Base-by-base conservation (phyloP, 2,113 vertebrate genomes). In the Tor tambroides region DNA sequence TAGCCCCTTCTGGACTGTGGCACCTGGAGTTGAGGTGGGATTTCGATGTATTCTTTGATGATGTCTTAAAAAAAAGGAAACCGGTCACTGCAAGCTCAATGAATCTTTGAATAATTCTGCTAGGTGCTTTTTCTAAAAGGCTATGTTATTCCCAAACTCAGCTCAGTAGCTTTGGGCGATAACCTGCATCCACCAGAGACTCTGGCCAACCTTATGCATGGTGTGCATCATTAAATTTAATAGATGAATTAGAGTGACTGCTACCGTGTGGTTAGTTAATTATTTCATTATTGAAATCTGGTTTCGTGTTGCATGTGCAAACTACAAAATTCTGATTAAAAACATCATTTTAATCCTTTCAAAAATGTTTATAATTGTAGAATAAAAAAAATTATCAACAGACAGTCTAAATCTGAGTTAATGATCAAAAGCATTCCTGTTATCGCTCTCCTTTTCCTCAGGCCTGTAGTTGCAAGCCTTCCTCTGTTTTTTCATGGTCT, bases 401-500 rank as follows among this genome's bases (percentile, higher is more conserved):
- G 91, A 91, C 90, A 91, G 94, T 89, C 90, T 94, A 94, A 95
- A 94, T 94, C 92, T 85, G 89, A 90, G 91, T 92, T 95, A 93
- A 94, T 92, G 94, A 95, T 94, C 93, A 94, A 95, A 95, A 92
- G 65, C 90, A 65, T 92, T 89, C 89, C 5, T 91, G 90, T 89
- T 91, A 88, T 91, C 87, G 79, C 80, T 86, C 91, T 89, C 86
- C 85, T 89, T 91, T 87, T 84, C 89, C 86, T 89, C 88, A 83
- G 76, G 86, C 75, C 71, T 81, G 90, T 92, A 87, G 91, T 86
- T 93, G 93, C 91, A 94, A 94, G 92, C 92, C 89, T 91, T 92
- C 93, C 78, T 93, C 94, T 94, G 93, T 94, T 94, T 95, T 94
- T 95, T 94, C 93, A 94, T 92, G 92, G 93, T 90, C 93, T 95